Evolutionary conservation across 1,140 invertebrate species (phyloP).

Genomic region (Drosophila lacteicornis): DNA sequence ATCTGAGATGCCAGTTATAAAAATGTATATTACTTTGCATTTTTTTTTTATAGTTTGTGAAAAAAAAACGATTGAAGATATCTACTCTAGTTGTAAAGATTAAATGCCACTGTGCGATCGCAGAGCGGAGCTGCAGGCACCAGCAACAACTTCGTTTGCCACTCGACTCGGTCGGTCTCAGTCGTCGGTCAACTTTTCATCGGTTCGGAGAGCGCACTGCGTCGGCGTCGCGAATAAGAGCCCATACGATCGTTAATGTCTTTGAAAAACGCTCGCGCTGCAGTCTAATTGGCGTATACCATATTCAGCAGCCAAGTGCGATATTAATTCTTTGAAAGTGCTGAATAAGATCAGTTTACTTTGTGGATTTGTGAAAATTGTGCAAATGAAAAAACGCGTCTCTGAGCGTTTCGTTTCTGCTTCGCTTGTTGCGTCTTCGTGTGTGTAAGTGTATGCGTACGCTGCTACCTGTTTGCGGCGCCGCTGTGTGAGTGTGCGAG

Average conservation of each 20-base stretch:
- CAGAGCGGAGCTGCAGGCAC: slow-evolving; percentile 31
- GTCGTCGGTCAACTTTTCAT: slow-evolving; percentile 69
- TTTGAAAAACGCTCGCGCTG: slow-evolving; percentile 20
- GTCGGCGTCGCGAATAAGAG: slow-evolving; percentile 46
- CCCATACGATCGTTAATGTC: slow-evolving; percentile 10
- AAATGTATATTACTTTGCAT: too few relatives aligned
- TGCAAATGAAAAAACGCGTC: slow-evolving; percentile 64
- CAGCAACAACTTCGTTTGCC: slow-evolving; percentile 58
- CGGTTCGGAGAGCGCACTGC: slow-evolving; percentile 19
- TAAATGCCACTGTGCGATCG: slow-evolving; percentile 32
- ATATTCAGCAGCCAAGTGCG: slow-evolving; percentile 5
- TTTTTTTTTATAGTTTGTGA: too few relatives aligned
- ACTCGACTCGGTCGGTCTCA: slow-evolving; percentile 40
- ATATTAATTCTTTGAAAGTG: slow-evolving; percentile 2
- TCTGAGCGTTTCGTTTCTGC: slow-evolving; percentile 64
- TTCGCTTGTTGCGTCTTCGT: slow-evolving; percentile 51
- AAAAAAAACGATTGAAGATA: background rate
- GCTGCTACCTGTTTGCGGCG: slow-evolving; percentile 72
- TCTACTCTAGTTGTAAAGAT: background rate
- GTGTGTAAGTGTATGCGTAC: slow-evolving; percentile 45
- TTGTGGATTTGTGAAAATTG: slow-evolving; percentile 40
- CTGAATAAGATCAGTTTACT: slow-evolving; percentile 23
- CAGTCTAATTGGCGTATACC: slow-evolving; percentile 25
- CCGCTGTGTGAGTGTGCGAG: slow-evolving; percentile 35
- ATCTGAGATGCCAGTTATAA: too few relatives aligned